phyloP scores from a whole-genome alignment of 2,113 vertebrate genomes.

The Spermophilus dauricus region DNA sequence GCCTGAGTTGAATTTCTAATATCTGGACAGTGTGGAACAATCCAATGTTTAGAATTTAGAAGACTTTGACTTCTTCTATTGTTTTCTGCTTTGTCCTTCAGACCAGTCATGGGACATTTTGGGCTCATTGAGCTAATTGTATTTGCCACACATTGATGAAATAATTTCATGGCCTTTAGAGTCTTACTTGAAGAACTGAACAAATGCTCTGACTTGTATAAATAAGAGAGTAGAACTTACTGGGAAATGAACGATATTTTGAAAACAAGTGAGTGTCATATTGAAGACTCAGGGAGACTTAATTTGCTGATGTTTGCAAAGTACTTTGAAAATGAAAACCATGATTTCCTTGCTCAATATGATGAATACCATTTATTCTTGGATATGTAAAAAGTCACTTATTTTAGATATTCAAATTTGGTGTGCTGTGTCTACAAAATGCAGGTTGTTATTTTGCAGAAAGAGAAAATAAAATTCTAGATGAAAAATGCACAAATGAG shows the following conservation, averaged over 20 bases:
- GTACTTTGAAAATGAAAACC: conserved; percentile 61
- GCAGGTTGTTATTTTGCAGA: conserved; percentile 19
- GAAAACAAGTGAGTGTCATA: conserved; percentile 36
- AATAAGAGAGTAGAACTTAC: conserved; percentile 47
- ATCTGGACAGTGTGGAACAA: not conserved
- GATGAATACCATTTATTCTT: conserved; percentile 65
- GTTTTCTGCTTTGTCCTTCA: not conserved
- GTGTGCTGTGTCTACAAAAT: conserved; percentile 36
- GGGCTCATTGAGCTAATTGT: not conserved
- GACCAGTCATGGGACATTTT: not conserved
- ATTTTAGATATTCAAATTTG: conserved; percentile 64
- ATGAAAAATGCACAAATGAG: conserved; percentile 42
- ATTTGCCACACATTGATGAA: conserved; percentile 22
- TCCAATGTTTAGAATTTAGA: not conserved
- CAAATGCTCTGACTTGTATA: conserved; percentile 54
- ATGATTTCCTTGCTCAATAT: conserved; percentile 34
- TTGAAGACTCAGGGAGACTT: conserved; percentile 29
- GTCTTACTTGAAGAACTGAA: conserved; percentile 71
- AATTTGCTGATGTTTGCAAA: conserved; percentile 60
- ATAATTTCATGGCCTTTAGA: conserved; percentile 36
- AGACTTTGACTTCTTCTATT: not conserved
- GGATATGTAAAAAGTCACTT: conserved; percentile 50
- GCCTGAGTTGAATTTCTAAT: not conserved
- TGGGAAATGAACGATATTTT: conserved; percentile 61
- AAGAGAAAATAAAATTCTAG: conserved; percentile 33